Base-by-base conservation (phyloP, 1,140 invertebrate species). In the Asobara japonica region DNA sequence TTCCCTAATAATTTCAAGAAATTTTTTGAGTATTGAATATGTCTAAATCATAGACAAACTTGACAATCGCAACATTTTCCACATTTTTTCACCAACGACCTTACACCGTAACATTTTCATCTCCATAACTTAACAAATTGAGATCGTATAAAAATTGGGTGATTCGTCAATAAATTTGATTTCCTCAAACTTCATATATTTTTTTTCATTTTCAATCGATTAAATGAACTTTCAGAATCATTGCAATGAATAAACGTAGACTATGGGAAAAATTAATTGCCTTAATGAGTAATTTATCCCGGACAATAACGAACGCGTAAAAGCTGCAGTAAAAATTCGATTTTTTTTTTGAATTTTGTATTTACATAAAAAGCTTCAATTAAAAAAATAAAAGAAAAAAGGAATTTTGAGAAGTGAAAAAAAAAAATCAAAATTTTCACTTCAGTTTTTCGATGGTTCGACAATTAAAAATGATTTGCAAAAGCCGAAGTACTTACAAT, bases 391-490 rank as follows among this genome's bases (percentile, higher is more conserved):
- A n/a, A n/a, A n/a, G n/a, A n/a, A n/a, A n/a, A n/a, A 38, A 38
- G 36, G n/a, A 38, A 7, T 10, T 7, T 38, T 38, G 36, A 38
- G n/a, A n/a, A n/a, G n/a, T n/a, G n/a, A 38, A 38, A 8, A 8
- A 2, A 38, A 38, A 1, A n/a, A 38, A n/a, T 38, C 2, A 38
- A 38, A 38, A 13, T 38, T 10, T 7, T n/a, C n/a, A 7, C n/a
- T 38, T 38, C n/a, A 38, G 3, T 38, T 4, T 38, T 38, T 38
- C 36, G 45, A 11, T 62, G 61, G 67, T 60, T 67, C 41, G 62
- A 70, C 73, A 45, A 70, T 66, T 74, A 74, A 74, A 67, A 69
- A 65, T 51, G 60, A 65, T 56, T 74, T 66, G 70, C 60, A 69
- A 69, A 74, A 74, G 18, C n/a, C 60, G 30, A 60, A 33, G 60